A percentile compares a stretch with the other conserved stretches of the same genome.
Evolutionary conservation across 2,797 vertebrate genomes (phyloP).

Genomic region (Urosaurus nigricauda): DNA sequence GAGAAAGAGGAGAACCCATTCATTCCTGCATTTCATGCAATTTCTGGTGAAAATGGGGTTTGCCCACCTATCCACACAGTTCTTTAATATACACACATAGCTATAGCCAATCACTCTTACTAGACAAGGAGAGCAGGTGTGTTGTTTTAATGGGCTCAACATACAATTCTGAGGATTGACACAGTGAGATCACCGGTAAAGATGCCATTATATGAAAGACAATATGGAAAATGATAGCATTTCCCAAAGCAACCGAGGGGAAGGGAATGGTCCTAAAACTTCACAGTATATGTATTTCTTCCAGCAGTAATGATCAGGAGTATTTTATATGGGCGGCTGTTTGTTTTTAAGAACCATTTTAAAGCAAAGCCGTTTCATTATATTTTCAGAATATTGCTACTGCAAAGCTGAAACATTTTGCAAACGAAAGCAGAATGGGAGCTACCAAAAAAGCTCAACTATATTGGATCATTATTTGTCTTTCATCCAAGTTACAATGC

Average conservation of each 20-base stretch:
- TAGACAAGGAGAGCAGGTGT: background rate
- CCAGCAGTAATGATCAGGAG: slow-evolving; percentile 45
- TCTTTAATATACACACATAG: background rate
- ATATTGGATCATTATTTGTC: slow-evolving; percentile 50
- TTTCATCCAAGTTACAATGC: slow-evolving; percentile 49
- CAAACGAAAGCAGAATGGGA: slow-evolving; percentile 68
- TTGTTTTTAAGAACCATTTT: slow-evolving; percentile 62
- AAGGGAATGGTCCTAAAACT: background rate
- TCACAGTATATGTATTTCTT: slow-evolving; percentile 58
- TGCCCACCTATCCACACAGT: background rate
- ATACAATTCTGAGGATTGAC: background rate
- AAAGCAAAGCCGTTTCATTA: slow-evolving; percentile 59
- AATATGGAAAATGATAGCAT: slow-evolving; percentile 60
- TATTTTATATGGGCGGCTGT: slow-evolving; percentile 62
- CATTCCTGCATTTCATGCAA: no score
- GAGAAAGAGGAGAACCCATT: background rate
- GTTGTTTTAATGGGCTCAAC: background rate
- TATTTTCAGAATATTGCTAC: slow-evolving; percentile 62
- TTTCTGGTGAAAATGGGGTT: background rate
- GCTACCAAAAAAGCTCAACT: slow-evolving; percentile 60
- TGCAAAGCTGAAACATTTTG: slow-evolving; percentile 64
- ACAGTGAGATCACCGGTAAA: slow-evolving; percentile 27
- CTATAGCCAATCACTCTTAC: background rate
- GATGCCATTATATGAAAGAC: slow-evolving; percentile 35
- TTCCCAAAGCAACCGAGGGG: slow-evolving; percentile 58